Base-by-base conservation (phyloP, 1,140 invertebrate species). In the Drosophila pandora region DNA sequence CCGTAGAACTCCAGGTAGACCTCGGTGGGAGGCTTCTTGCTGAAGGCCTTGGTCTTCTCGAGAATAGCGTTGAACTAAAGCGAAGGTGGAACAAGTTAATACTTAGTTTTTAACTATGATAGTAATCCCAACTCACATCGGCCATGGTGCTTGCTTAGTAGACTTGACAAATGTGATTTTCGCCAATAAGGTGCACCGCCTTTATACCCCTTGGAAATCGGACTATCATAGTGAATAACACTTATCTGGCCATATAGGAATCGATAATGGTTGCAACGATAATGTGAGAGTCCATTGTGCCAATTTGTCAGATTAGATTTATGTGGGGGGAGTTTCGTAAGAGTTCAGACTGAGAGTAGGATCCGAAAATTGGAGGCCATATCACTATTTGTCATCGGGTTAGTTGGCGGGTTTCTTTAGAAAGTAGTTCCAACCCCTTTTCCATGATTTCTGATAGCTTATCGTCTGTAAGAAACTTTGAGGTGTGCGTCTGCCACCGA, bases 1-100 rank as follows among this genome's bases (percentile, higher is more conserved):
- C 94, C 96, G 90, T 99, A 99, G 7, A 99, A 89, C 67, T 97
- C 95, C 45, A 98, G 93, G 78, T 98, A 94, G 90, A 98, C 97
- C 32, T 94, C 93, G 90, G 98, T 95, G 3, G 94, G 94, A 4
- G 97, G 97, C 68, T 94, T 95, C 60, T 93, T 94, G 77, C 95
- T 96, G 87, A 98, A 94, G 69, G 94, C 94, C 92, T 96, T 98
- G 2, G 97, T 95, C 64, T 95, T 93, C 64, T 95, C 96, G 47
- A 95, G 95, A 43, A 97, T 96, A 80, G 93, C 93, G 13, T 95
- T 93, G 92, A 98, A 98, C 94, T 94, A 47, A 32, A 53, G 2
- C 21, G 3, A 5, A 37, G 21, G 39, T 10, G 17, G 12, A 55
- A 9, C 21, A 41, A 34, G 59, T 30, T 32, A 9, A 43, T 53